Evolutionary conservation across 1,140 invertebrate species (phyloP).

Genomic region (Homalodisca vitripennis): DNA sequence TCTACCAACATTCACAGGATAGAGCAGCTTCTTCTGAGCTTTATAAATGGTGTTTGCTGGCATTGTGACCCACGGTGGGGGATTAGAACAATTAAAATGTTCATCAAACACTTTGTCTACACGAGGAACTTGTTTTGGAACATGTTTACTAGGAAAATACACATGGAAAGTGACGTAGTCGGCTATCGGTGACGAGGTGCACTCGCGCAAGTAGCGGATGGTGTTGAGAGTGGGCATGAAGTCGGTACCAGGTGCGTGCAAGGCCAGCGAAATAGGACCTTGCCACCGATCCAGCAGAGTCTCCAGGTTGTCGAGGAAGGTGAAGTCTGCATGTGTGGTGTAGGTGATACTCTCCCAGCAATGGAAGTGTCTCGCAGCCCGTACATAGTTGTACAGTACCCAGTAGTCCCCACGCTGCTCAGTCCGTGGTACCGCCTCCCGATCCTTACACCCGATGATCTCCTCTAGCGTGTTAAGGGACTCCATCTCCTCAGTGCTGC

Average conservation of each 20-base stretch:
- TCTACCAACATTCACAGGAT: conserved; percentile 85
- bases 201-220: conserved; percentile 59
- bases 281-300: conserved; percentile 72
- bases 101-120: conserved; percentile 58
- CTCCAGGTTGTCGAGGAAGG: conserved; percentile 86
- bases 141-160: conserved; percentile 81
- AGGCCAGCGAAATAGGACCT: conserved; percentile 66
- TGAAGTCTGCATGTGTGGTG: conserved; percentile 89
- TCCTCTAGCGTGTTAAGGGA: conserved; percentile 48
- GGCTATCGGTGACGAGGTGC: conserved; percentile 60
- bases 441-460: conserved; percentile 63
- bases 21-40: conserved; percentile 73
- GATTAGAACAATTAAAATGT: conserved; percentile 65
- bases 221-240: conserved; percentile 56
- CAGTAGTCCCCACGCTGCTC: conserved; percentile 83
- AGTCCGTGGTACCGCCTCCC: conserved; percentile 58
- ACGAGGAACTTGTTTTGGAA: conserved; percentile 69
- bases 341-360: conserved; percentile 88
- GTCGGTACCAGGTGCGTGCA: conserved; percentile 67
- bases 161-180: conserved; percentile 82
- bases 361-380: conserved; percentile 45
- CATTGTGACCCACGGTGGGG: conserved; percentile 67
- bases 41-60: conserved; percentile 69
- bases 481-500: conserved; percentile 35
- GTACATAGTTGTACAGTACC: conserved; percentile 86